phyloP scores from a whole-genome alignment of 2,113 vertebrate genomes.

The Chaenocephalus aceratus region DNA sequence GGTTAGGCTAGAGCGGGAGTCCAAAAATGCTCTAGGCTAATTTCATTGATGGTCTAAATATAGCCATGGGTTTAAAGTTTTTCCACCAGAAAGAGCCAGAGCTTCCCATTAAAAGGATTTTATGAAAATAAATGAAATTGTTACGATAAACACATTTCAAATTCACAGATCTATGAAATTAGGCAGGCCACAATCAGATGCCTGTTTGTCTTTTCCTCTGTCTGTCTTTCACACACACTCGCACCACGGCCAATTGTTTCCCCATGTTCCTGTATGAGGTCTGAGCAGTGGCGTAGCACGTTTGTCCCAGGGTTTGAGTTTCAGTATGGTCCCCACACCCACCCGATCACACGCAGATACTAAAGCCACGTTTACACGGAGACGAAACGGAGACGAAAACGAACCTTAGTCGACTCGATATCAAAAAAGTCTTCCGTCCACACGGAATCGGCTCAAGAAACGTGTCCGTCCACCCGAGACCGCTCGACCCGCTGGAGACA shows the following conservation, averaged over 20 bases:
- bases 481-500: no score
- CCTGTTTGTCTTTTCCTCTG: constrained; percentile 41
- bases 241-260: constrained; percentile 38
- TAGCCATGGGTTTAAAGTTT: constrained; percentile 46
- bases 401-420: no score
- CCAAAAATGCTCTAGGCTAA: constrained; percentile 48
- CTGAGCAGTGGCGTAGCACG: constrained; percentile 44
- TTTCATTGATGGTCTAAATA: constrained; percentile 76
- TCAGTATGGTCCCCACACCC: background rate
- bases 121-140: constrained; percentile 63
- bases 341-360: constrained; percentile 13
- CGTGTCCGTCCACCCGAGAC: no score
- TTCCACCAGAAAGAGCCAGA: constrained; percentile 49
- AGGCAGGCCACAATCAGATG: constrained; percentile 44
- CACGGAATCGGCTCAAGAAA: no score
- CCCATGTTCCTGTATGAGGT: constrained; percentile 51
- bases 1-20: constrained; percentile 60
- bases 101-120: constrained; percentile 57
- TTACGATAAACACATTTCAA: constrained; percentile 68
- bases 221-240: constrained; percentile 20
- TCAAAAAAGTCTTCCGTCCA: no score
- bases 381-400: no score
- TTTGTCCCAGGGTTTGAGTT: constrained; percentile 52
- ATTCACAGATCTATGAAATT: constrained; percentile 66
- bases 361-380: no score